Percentiles rank a stretch among this genome's conserved stretches.
phyloP scores from a whole-genome alignment of 2,113 vertebrate genomes.

The Forbesichthys agassizii region DNA sequence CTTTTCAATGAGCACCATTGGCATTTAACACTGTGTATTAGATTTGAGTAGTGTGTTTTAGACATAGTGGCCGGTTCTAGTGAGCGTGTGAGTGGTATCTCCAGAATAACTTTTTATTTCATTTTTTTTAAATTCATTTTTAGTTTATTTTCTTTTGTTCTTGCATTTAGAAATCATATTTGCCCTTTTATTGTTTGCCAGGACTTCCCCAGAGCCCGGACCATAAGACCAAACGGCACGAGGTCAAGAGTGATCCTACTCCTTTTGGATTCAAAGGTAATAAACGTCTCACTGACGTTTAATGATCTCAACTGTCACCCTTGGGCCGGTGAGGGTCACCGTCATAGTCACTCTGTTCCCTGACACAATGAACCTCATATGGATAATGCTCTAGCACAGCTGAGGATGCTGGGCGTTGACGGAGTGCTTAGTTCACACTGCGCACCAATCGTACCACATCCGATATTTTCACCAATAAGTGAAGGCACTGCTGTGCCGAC shows the following conservation, averaged over 20 bases:
- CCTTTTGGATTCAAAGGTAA: conserved; percentile 95
- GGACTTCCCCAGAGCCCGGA: conserved; percentile 92
- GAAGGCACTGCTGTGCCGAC: too few relatives aligned
- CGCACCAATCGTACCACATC: too few relatives aligned
- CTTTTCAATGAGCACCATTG: not conserved
- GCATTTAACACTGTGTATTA: not conserved
- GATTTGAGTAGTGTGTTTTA: not conserved
- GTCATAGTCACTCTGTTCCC: not conserved
- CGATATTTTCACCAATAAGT: too few relatives aligned
- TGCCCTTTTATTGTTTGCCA: conserved; percentile 58
- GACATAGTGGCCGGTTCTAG: not conserved
- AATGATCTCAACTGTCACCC: not conserved
- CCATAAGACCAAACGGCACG: conserved; percentile 92
- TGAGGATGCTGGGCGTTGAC: not conserved
- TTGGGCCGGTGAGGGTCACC: not conserved
- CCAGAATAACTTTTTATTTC: not conserved
- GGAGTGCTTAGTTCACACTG: too few relatives aligned
- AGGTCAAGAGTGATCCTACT: conserved; percentile 95
- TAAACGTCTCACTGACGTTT: not conserved
- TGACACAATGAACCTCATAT: not conserved
- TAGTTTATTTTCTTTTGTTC: too few relatives aligned
- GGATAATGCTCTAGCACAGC: not conserved
- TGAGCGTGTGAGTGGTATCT: too few relatives aligned
- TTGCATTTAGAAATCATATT: too few relatives aligned
- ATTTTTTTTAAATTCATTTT: not conserved